Conservation (phyloP, 1,140 invertebrate genomes). For the Probaryconus sp. region DNA sequence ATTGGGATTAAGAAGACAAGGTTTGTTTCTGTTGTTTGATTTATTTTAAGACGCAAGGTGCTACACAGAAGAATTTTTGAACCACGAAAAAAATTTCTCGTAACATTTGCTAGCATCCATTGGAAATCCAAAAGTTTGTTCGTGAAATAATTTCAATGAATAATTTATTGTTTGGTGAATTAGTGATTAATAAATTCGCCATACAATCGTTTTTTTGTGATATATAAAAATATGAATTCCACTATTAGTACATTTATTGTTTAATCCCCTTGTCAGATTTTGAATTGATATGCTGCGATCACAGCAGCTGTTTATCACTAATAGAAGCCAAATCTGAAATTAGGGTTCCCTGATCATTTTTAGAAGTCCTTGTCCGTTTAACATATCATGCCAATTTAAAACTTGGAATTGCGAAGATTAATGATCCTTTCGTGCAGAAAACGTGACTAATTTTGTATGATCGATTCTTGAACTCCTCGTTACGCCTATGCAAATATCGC, state of each 20-base stretch:
- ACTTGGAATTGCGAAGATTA: slow-evolving; percentile 43
- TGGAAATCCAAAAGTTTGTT: too few relatives aligned
- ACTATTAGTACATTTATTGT: too few relatives aligned
- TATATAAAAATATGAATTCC: too few relatives aligned
- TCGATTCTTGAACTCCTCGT: slow-evolving; percentile 32
- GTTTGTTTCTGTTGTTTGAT: slow-evolving; percentile 21
- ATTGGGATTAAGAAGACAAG: slow-evolving; percentile 12
- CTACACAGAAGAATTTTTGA: too few relatives aligned
- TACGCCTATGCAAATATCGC: too few relatives aligned
- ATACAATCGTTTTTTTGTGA: too few relatives aligned
- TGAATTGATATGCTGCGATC: not conserved
- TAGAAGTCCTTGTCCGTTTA: slow-evolving; percentile 45
- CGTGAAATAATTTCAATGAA: too few relatives aligned
- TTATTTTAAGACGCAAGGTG: slow-evolving; percentile 12
- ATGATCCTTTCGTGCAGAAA: slow-evolving; percentile 27
- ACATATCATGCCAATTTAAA: slow-evolving; percentile 46
- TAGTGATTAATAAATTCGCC: too few relatives aligned
- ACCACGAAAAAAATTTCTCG: too few relatives aligned
- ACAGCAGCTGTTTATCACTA: slow-evolving; percentile 25
- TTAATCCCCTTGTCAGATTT: not conserved
- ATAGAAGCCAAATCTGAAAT: slow-evolving; percentile 21
- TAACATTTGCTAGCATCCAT: too few relatives aligned
- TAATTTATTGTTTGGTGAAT: too few relatives aligned
- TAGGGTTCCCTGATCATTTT: slow-evolving; percentile 37
- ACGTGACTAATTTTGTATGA: slow-evolving; percentile 17